Percentiles rank a stretch among this genome's conserved stretches.
Conservation (phyloP, 2,888 invertebrate species). For the Pachymerium ferrugineum region DNA sequence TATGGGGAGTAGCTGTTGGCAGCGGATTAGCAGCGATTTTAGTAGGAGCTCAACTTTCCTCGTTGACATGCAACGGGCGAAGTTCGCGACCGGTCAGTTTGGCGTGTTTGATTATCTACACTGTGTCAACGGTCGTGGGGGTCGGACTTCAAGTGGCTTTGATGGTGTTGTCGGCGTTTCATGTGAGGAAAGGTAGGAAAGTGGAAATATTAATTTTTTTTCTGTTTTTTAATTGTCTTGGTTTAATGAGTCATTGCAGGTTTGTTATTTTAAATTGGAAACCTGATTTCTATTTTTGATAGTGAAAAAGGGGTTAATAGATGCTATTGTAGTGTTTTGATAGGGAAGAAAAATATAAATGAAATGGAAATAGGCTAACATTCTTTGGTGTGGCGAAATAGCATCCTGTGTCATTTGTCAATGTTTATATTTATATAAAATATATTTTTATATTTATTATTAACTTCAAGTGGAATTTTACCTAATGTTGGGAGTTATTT, state of each 20-base stretch:
- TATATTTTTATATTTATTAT: too few relatives aligned
- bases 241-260: not conserved
- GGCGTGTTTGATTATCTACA: not conserved
- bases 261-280: not conserved
- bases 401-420: not conserved
- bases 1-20: conserved; percentile 28
- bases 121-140: not conserved
- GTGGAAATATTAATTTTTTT: not conserved
- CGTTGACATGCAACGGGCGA: conserved; percentile 17
- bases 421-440: not conserved
- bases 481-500: too few relatives aligned
- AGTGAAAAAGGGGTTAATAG: conserved; percentile 5
- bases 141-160: conserved; percentile 12
- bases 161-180: conserved; percentile 29
- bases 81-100: not conserved
- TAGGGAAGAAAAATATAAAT: not conserved
- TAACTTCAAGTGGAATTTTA: too few relatives aligned
- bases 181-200: conserved; percentile 28
- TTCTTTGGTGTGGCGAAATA: not conserved
- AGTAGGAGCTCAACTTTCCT: not conserved
- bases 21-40: conserved; percentile 1
- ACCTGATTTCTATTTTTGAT: not conserved
- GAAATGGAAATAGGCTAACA: not conserved
- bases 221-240: not conserved
- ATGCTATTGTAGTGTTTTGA: not conserved